Evolutionary conservation across 1,140 invertebrate species (phyloP), one percentile per base, ranked within the genome.

Genomic region (Dendrolimus kikuchii): DNA sequence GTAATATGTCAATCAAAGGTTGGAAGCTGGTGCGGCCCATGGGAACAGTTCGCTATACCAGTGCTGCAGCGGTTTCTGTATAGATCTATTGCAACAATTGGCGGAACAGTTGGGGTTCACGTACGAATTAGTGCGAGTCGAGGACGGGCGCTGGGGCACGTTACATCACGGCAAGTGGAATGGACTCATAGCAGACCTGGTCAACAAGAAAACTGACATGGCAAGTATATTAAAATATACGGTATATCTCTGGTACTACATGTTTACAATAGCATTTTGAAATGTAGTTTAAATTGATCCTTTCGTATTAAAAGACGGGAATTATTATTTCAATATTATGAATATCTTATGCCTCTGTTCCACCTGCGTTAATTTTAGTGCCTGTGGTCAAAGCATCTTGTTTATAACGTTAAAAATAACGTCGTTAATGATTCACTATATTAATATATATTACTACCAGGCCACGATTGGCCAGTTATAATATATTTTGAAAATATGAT

Each of bases 1-100:
- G 10, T 44, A 38, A 23, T 7, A 23, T 38, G 6, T 8, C 44
- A 40, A 38, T 60, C 62, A 49, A 49, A 96, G 95, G 60, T 89
- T 95, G 62, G 94, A 96, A 79, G 90, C 93, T 43, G 89, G 91
- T 8, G 89, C 91, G 56, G 93, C 94, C 38, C 93, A 95, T 74
- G 90, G 92, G 55, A 96, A 97, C 80, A 94, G 92, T 58, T 95
- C 92, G 51, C 92, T 94, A 62, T 96, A 93, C 80, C 95, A 95
- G 70, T 99, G 98, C 88, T 99, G 98, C 81, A 97, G 96, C 53
- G 98, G 98, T 8, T 98, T 99, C 81, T 99, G 97, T 85, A 98
- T 99, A 58, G 98, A 99, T 88, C 88, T 99, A 23, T 89, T 99
- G 46, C 93, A 95, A 71, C 96, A 95, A 79, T 93, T 96, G 78